Evolutionary conservation across 2,888 invertebrate genomes (phyloP).

Genomic region (Lathronympha strigana): DNA sequence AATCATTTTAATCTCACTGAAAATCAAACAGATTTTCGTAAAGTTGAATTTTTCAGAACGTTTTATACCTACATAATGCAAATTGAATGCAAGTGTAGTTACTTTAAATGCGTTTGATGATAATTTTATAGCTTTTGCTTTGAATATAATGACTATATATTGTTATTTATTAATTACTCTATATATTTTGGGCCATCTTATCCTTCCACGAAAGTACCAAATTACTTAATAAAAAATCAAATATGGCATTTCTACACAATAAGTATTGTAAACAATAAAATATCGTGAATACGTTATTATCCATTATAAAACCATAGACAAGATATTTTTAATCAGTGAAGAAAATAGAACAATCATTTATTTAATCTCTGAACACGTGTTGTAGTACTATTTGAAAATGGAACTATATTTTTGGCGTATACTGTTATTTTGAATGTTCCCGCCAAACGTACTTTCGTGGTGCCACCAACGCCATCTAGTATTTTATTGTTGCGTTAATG

Average conservation of each 20-base stretch:
- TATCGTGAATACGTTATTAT: background rate
- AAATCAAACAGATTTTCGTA: constrained; percentile 44
- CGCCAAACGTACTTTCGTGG: constrained; percentile 45
- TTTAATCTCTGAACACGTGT: background rate
- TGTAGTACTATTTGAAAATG: background rate
- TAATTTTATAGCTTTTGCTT: constrained; percentile 22
- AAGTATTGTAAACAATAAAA: too few species aligned
- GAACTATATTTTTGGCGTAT: constrained; percentile 2
- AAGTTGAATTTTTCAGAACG: constrained; percentile 44
- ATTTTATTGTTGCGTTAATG: constrained; percentile 59
- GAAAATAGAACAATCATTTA: background rate
- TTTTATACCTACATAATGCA: constrained; percentile 42
- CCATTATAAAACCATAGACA: background rate
- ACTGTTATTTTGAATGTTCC: constrained; percentile 20
- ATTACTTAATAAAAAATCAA: background rate
- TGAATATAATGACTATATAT: constrained; percentile 48
- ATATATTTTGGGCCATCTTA: constrained; percentile 25
- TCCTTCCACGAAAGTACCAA: background rate
- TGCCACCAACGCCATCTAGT: constrained; percentile 57
- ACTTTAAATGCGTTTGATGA: constrained; percentile 42
- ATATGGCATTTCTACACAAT: too few species aligned
- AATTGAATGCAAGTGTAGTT: constrained; percentile 48
- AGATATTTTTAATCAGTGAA: background rate
- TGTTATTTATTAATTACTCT: constrained; percentile 52
- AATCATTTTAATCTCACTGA: constrained; percentile 40